phyloP scores from a whole-genome alignment of 2,888 invertebrate genomes.

The Carterocephalus palaemon region DNA sequence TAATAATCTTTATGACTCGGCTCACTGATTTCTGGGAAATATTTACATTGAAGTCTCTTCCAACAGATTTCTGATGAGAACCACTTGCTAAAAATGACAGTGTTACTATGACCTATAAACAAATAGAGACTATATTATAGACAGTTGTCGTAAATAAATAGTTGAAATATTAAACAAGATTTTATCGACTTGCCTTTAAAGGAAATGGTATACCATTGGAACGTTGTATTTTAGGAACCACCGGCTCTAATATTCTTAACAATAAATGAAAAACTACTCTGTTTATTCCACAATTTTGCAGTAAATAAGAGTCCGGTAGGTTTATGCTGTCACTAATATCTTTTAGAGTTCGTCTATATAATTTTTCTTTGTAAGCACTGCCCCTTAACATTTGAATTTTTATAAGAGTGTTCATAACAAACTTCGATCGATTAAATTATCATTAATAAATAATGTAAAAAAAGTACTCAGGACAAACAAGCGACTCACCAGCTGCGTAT shows the following conservation, averaged over 20 bases:
- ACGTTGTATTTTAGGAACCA: conserved; percentile 51
- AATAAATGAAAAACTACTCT: conserved; percentile 46
- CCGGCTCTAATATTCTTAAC: conserved; percentile 48
- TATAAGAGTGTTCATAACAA: conserved; percentile 44
- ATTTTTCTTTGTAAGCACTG: conserved; percentile 44
- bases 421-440: not conserved
- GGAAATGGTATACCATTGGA: conserved; percentile 58
- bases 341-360: conserved; percentile 40
- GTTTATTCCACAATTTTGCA: conserved; percentile 49
- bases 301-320: conserved; percentile 48
- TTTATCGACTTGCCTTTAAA: conserved; percentile 50
- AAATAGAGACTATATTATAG: no score
- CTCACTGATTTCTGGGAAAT: conserved; percentile 59
- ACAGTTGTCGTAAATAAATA: no score
- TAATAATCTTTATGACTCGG: conserved; percentile 48
- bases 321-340: conserved; percentile 46
- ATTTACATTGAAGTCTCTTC: conserved; percentile 51
- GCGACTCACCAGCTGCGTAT: no score
- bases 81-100: conserved; percentile 52
- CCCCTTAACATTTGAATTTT: conserved; percentile 49
- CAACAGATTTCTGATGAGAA: conserved; percentile 50
- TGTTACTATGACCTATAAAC: conserved; percentile 47
- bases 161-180: no score
- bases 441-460: no score
- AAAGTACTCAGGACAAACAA: no score